Conservation (phyloP, 2,113 vertebrate species). For the Tyto alba region DNA sequence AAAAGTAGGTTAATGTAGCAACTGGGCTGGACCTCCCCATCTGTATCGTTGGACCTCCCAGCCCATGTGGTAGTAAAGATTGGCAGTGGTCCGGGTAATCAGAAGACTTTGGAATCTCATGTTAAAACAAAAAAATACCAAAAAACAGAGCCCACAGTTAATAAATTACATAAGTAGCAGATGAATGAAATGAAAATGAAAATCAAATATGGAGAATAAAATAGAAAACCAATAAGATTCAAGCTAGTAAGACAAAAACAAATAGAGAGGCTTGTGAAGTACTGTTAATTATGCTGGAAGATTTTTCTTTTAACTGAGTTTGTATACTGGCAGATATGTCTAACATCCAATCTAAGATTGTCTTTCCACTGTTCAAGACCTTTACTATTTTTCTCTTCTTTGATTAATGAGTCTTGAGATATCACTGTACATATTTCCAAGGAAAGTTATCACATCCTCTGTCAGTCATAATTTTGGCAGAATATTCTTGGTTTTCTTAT, state of each 20-base stretch:
- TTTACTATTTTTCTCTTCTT: background rate
- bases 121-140: background rate
- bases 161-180: background rate
- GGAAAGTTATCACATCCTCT: background rate
- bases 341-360: background rate
- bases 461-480: background rate
- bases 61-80: background rate
- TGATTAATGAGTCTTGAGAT: background rate
- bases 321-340: background rate
- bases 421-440: background rate
- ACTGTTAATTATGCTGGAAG: background rate
- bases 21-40: background rate
- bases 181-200: background rate
- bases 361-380: background rate
- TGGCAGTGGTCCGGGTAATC: background rate
- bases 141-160: background rate
- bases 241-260: background rate
- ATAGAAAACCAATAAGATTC: background rate
- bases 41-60: background rate
- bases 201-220: background rate
- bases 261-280: background rate
- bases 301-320: background rate
- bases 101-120: background rate
- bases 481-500: background rate
- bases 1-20: background rate